Conservation (phyloP, 2,888 invertebrate species). For the Mystacides longicornis region DNA sequence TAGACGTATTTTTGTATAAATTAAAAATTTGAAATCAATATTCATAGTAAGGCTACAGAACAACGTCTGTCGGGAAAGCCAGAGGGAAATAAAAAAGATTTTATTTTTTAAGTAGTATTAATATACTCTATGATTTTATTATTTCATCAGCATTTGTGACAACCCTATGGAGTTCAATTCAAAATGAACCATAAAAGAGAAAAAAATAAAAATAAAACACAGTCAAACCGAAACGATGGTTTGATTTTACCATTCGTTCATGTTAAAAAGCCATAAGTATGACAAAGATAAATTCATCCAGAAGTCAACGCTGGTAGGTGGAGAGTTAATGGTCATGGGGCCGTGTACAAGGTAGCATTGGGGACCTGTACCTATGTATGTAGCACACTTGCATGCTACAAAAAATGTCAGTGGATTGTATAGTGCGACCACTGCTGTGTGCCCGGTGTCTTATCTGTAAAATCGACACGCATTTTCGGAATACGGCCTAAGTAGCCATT, state of each 20-base stretch:
- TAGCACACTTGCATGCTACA: not conserved
- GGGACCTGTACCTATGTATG: not conserved
- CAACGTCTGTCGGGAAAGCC: too few relatives aligned
- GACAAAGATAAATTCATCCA: not conserved
- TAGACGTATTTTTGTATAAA: too few relatives aligned
- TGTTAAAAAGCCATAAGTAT: not conserved
- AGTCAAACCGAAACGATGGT: not conserved
- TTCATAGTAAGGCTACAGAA: too few relatives aligned
- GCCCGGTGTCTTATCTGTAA: not conserved
- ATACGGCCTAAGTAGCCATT: not conserved
- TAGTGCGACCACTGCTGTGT: not conserved
- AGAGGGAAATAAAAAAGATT: too few relatives aligned
- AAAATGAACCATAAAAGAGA: not conserved
- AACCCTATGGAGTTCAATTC: not conserved
- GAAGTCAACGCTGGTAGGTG: too few relatives aligned
- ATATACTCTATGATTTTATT: too few relatives aligned
- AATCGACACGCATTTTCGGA: not conserved
- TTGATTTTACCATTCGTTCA: not conserved
- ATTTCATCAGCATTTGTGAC: too few relatives aligned
- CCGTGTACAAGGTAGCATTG: not conserved
- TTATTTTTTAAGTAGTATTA: slow-evolving; percentile 16
- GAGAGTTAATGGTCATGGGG: not conserved
- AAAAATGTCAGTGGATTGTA: not conserved
- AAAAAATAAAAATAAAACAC: not conserved
- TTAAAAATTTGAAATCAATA: too few relatives aligned